Evolutionary conservation across 2,888 invertebrate genomes (phyloP), one percentile per base, ranked within the genome.

Genomic region (Embidobia sp.): DNA sequence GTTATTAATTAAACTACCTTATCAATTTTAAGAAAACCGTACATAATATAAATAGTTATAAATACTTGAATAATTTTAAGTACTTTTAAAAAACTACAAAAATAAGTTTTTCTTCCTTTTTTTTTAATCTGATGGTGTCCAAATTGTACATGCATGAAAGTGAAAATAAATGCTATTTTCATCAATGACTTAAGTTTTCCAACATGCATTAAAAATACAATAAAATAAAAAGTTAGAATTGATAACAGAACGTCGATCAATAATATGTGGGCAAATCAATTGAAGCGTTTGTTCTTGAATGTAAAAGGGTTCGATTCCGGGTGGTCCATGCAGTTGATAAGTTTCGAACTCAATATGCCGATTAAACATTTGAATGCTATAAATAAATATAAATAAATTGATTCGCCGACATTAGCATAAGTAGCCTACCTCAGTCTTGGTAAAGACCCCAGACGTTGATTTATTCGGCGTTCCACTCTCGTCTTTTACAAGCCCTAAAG

Each of bases 311-410:
- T 57, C 18, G 72, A 64, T 82, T 70, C 78, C 83, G 85, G 85
- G 85, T 85, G 85, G 85, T 85, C 85, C 81, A 48, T 27, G 75
- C 48, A 37, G 77, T 48, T 73, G 80, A 80, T 78, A n/a, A n/a
- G n/a, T n/a, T n/a, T n/a, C n/a, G 80, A 80, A 63, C 49, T 55
- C 53, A 29, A 64, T 72, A 76, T 66, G 76, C 77, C 73, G 77
- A 66, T 77, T 79, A 82, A 84, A 84, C 85, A 85, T 85, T 85
- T 84, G 81, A 85, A 85, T 85, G 82, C 84, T 85, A 84, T 85
- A 85, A 85, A 85, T 85, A 85, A 84, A 85, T 85, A 85, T 85
- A 85, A 85, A 85, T 85, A 84, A 85, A 85, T 85, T 85, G 85
- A 84, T 85, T 85, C 84, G 83, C 80, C 75, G 81, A 74, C 82